Base-by-base conservation (phyloP, 1,140 invertebrate species). In the Neuroterus valhalla region DNA sequence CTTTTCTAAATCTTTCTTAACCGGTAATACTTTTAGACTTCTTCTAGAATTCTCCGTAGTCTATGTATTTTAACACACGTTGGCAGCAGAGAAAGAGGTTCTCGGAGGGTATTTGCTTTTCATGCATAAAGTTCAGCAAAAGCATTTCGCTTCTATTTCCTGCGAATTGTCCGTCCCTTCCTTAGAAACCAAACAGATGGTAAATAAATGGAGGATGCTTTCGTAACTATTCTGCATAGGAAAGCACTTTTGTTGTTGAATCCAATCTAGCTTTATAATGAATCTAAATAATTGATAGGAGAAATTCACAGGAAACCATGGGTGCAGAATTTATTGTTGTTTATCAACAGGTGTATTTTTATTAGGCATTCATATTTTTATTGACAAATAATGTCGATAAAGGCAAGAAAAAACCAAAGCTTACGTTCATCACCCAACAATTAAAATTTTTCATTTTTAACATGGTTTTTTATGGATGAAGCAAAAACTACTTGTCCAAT, bases 61-160 rank as follows among this genome's bases (percentile, higher is more conserved):
- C 23, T 14, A 55, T 14, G 21, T 23, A 55, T 55, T 55, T 26
- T 23, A 6, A 4, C 19, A 55, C 21, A 26, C 23, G 52, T 14
- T 11, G 52, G 14, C 52, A 31, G 23, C 19, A 12, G 52, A 55
- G 14, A 26, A 26, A 21, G 52, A 21, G 50, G 11, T 21, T 52
- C 52, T 55, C 1, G 52, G 52, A 55, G 14, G 52, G 21, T 55
- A 55, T 55, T 55, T 26, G 23, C 67, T 74, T 69, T 38, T 23
- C 46, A 45, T 19, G 31, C 23, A 71, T 52, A 62, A 26, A 69
- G 46, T 68, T 69, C 8, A n/a, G 38, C 66, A 71, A 76, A 74
- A 70, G n/a, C 75, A 80, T 80, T 76, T 80, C 76, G 74, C 76
- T 74, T 72, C 71, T 46, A 72, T 78, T 75, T 74, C 66, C 43